Evolutionary conservation across 2,797 vertebrate species (phyloP).

Genomic region (Tokudaia tokunoshimensis): DNA sequence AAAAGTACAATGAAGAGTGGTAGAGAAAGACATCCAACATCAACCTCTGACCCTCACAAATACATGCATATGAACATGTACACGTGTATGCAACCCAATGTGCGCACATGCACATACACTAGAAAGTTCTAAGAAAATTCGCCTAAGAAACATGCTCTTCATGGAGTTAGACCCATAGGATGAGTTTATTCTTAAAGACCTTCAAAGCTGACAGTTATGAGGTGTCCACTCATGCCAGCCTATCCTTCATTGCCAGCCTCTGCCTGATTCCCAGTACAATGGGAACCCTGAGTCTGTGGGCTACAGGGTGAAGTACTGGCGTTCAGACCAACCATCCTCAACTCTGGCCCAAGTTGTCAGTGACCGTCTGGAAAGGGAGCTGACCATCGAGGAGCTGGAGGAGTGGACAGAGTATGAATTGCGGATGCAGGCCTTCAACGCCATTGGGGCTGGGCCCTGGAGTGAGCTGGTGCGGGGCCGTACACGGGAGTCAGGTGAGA

Average conservation of each 20-base stretch:
- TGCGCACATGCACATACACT: background rate
- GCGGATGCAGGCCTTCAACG: constrained; percentile 96
- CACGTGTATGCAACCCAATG: background rate
- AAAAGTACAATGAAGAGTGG: background rate
- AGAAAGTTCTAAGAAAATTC: background rate
- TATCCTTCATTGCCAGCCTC: constrained; percentile 87
- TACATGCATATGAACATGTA: background rate
- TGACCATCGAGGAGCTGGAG: constrained; percentile 92
- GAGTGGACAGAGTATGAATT: constrained; percentile 95
- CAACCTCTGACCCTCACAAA: background rate
- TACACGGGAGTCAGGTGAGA: constrained; percentile 94
- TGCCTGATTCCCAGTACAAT: constrained; percentile 93
- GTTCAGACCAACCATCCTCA: constrained; percentile 85
- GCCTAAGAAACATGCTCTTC: background rate
- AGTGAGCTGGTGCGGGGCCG: constrained; percentile 90
- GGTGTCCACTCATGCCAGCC: background rate
- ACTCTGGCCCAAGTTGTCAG: constrained; percentile 85
- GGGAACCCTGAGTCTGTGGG: constrained; percentile 95
- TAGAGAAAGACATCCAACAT: background rate
- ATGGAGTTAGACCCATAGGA: background rate
- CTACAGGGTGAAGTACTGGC: constrained; percentile 92
- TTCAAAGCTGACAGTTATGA: fast-evolving
- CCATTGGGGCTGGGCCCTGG: constrained; percentile 96
- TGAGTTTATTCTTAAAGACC: fast-evolving
- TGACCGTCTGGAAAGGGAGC: constrained; percentile 90